Evolutionary conservation across 1,140 invertebrate genomes (phyloP).

Genomic region (Tetramorium simillimum): DNA sequence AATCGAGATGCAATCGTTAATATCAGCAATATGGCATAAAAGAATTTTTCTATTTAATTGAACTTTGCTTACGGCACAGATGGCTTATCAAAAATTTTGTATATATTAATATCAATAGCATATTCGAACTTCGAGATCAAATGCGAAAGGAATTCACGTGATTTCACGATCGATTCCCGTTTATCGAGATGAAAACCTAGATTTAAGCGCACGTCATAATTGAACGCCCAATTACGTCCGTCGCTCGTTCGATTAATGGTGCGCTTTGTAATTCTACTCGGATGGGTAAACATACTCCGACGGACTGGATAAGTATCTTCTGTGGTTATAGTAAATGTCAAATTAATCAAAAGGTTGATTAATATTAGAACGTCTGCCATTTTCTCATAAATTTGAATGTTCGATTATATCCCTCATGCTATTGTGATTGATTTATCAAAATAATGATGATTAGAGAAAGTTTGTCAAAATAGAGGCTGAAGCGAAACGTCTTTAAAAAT

Average conservation of each 20-base stretch:
- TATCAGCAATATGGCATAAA: not conserved
- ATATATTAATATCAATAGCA: slow-evolving; percentile 16
- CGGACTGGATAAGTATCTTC: not conserved
- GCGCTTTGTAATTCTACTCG: slow-evolving; percentile 37
- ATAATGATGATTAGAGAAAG: not conserved
- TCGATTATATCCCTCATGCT: not conserved
- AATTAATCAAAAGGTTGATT: slow-evolving; percentile 38
- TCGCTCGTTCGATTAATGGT: slow-evolving; percentile 12
- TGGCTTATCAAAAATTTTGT: not conserved
- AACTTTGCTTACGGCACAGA: too few species aligned
- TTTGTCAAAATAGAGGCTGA: not conserved
- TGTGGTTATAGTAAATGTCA: slow-evolving; percentile 10
- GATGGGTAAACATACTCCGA: slow-evolving; percentile 12
- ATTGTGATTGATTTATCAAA: not conserved
- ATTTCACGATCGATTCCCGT: not conserved
- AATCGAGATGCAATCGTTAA: slow-evolving; percentile 2
- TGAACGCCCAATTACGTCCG: slow-evolving; percentile 44
- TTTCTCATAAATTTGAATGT: not conserved
- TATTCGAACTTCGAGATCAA: not conserved
- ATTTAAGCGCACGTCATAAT: slow-evolving; percentile 36
- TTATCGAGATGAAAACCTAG: slow-evolving; percentile 30
- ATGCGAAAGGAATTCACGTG: not conserved
- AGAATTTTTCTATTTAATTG: too few species aligned
- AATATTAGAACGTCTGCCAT: not conserved
- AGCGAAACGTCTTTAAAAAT: not conserved